Evolutionary conservation across 2,113 vertebrate genomes (phyloP), one percentile per base, ranked within the genome.

Genomic region (Solea solea): DNA sequence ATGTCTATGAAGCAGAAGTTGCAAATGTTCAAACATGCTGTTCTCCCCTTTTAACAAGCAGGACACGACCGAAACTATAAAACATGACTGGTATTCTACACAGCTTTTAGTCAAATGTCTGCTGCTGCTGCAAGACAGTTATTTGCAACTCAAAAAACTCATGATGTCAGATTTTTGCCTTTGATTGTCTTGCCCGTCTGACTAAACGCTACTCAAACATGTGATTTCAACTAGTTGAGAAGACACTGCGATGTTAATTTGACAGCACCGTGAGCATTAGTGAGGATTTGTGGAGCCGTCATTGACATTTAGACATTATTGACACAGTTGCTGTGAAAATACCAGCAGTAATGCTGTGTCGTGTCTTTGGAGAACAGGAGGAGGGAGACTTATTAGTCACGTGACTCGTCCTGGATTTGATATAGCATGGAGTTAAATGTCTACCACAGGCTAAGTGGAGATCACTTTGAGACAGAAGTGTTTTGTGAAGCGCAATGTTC

Each of bases 321-420:
- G 67, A 83, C 71, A 44, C 34, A 25, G 34, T 50, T 63, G 62
- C 76, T 64, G 57, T 57, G 21, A 70, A 60, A 79, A 57, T 28
- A 54, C 50, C 21, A 42, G 45, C 40, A 39, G 52, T n/a, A 34
- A 54, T 50, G 48, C 45, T 44, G 12, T 57, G 39, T 49, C n/a
- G 34, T 69, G 46, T 69, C 21, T 69, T 42, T 51, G 28, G n/a
- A 62, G 55, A 59, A 70, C 64, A 53, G 45, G 28, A 1, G 15
- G 16, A 64, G 34, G 27, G 34, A 56, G 44, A 59, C 50, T 61
- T 34, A 58, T 52, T 69, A 13, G 69, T 69, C 50, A 69, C 9
- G 27, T 54, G 58, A 27, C 45, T 66, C 40, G 42, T 41, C 28
- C 7, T 60, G 14, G n/a, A 72, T 67, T 57, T 64, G 21, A 76